Conservation (phyloP, 1,140 invertebrate genomes). For the Cotesia vestalis region DNA sequence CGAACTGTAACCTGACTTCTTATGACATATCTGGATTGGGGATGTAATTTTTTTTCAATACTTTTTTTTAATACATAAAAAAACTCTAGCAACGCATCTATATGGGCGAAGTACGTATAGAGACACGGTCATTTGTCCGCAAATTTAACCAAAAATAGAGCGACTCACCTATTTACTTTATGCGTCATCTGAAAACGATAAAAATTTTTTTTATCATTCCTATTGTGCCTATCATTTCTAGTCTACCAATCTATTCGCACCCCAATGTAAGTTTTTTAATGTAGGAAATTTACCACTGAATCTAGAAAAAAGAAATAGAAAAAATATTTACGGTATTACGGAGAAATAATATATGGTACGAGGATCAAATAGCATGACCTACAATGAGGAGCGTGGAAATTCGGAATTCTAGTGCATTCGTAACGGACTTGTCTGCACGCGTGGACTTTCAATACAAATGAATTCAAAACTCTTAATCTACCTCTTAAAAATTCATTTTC, state of each 20-base stretch:
- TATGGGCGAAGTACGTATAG: conserved; percentile 36
- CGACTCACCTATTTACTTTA: conserved; percentile 47
- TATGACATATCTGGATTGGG: conserved; percentile 32
- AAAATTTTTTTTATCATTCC: neutral
- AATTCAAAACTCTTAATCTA: neutral
- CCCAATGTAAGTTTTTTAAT: conserved; percentile 28
- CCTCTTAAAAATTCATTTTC: too few species aligned
- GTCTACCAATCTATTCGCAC: neutral
- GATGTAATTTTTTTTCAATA: conserved; percentile 35
- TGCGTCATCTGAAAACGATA: conserved; percentile 14
- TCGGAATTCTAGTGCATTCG: conserved; percentile 44
- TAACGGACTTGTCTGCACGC: conserved; percentile 38
- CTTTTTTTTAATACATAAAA: conserved; percentile 8
- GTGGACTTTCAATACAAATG: neutral
- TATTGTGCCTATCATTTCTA: neutral
- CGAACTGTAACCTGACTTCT: conserved; percentile 44
- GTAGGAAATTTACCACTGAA: conserved; percentile 27
- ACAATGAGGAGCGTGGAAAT: conserved; percentile 53
- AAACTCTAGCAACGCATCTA: neutral
- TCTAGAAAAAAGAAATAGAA: conserved; percentile 20
- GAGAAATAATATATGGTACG: conserved; percentile 45
- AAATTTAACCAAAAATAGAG: conserved; percentile 56
- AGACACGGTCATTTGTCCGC: conserved; percentile 58
- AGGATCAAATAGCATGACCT: conserved; percentile 50
- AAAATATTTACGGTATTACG: conserved; percentile 13